Percentiles rank a stretch among this genome's conserved stretches.
These are phyloP conservation scores for Festucalex cinctus DNA, from an alignment of 2,113 vertebrate genomes.

Conservation along the genomic window DNA sequence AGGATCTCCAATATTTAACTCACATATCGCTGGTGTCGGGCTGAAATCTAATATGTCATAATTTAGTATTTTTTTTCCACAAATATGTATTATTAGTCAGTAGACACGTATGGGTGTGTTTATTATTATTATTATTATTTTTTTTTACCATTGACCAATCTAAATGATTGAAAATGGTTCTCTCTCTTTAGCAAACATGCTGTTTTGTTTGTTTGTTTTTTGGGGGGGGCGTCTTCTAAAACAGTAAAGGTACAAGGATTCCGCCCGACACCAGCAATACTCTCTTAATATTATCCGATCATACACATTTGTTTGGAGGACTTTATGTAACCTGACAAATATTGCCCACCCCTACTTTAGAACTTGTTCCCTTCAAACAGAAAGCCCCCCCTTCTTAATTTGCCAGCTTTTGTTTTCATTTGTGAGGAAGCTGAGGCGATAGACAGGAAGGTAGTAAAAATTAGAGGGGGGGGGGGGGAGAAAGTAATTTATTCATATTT, in stretches of 20 bases:
- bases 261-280: background rate
- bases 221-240: no score
- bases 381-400: slow-evolving; percentile 24
- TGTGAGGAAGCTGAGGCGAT: slow-evolving; percentile 30
- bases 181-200: no score
- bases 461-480: slow-evolving; percentile 53
- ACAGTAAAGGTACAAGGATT: no score
- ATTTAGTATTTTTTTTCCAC: no score
- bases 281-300: background rate
- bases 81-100: no score
- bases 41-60: no score
- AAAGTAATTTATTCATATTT: slow-evolving; percentile 78
- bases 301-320: background rate
- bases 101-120: no score
- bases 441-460: slow-evolving; percentile 43
- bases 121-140: no score
- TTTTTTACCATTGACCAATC: no score
- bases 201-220: no score
- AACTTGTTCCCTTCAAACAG: slow-evolving; percentile 34
- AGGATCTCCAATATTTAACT: background rate
- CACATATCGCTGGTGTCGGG: background rate
- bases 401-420: slow-evolving; percentile 46
- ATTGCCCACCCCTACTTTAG: background rate
- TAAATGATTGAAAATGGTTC: no score
- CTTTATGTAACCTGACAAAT: background rate